These are phyloP conservation scores for Campylorhamphus procurvoides DNA, from an alignment of 2,113 vertebrate genomes.

Conservation along the genomic window DNA sequence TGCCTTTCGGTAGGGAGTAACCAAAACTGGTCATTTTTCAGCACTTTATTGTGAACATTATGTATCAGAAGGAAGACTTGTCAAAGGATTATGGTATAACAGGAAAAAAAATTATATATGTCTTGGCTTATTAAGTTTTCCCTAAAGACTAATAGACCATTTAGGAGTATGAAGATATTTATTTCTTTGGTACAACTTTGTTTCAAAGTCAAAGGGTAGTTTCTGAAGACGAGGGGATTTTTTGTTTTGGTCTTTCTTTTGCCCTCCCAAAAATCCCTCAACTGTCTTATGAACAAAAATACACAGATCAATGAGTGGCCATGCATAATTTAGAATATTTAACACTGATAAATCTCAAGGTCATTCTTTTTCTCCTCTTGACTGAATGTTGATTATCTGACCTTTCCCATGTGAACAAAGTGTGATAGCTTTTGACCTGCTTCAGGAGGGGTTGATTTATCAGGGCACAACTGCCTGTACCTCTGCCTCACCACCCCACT, in stretches of 20 bases:
- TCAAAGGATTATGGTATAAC: conserved; percentile 54
- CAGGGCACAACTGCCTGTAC: neutral
- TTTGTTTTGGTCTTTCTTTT: neutral
- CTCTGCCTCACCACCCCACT: neutral
- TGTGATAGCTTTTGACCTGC: neutral
- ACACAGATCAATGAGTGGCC: neutral
- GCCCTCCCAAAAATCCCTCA: neutral
- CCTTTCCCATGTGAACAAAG: neutral
- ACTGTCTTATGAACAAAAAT: neutral
- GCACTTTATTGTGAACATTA: conserved; percentile 24
- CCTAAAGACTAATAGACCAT: conserved; percentile 19
- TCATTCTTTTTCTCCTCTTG: neutral
- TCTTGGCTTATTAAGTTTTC: conserved; percentile 46
- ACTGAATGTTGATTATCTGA: neutral
- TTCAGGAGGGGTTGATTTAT: neutral
- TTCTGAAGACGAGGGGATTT: neutral
- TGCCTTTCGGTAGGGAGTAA: neutral
- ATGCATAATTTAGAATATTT: neutral
- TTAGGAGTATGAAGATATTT: conserved; percentile 11
- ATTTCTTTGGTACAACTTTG: conserved; percentile 17
- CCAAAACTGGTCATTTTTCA: conserved; percentile 33
- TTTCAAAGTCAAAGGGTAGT: neutral
- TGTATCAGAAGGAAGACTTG: conserved; percentile 36
- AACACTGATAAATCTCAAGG: neutral
- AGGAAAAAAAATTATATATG: conserved; percentile 52